These are phyloP conservation scores for Ctenopoma kingsleyae DNA, from an alignment of 2,797 vertebrate species.

Conservation along the genomic window DNA sequence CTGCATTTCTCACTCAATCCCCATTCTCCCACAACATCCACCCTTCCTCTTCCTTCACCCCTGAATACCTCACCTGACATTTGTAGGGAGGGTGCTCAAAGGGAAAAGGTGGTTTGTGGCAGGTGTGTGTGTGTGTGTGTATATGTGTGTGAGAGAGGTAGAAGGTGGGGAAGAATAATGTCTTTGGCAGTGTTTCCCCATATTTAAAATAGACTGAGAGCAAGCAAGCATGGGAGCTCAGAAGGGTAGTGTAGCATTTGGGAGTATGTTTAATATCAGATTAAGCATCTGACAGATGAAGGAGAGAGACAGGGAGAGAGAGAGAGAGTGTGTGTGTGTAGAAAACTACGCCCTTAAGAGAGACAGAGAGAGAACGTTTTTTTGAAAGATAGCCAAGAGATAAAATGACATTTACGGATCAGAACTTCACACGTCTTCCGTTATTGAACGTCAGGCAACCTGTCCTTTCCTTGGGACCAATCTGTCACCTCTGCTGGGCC, in stretches of 20 bases:
- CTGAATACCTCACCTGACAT: conserved; percentile 67
- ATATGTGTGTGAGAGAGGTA: background rate
- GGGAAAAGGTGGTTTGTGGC: conserved; percentile 59
- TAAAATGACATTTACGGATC: conserved; percentile 81
- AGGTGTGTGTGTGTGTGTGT: background rate
- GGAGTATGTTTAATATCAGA: conserved; percentile 71
- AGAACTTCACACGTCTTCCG: conserved; percentile 68
- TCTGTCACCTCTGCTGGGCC: conserved; percentile 58
- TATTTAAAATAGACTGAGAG: conserved; percentile 46
- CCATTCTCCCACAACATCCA: conserved; percentile 18
- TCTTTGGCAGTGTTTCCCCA: conserved; percentile 45
- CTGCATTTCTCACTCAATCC: conserved; percentile 55
- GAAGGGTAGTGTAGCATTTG: conserved; percentile 70
- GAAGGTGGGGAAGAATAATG: conserved; percentile 44
- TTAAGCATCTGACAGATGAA: conserved; percentile 61
- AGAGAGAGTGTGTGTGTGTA: conserved; percentile 24
- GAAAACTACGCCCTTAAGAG: conserved; percentile 59
- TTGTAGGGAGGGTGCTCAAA: conserved; percentile 70
- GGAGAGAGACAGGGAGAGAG: conserved; percentile 5
- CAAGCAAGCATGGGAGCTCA: conserved; percentile 49
- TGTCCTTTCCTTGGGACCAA: conserved; percentile 62
- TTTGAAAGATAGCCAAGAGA: conserved; percentile 74
- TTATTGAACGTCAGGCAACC: conserved; percentile 58
- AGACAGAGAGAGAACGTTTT: conserved; percentile 54
- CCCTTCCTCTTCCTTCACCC: conserved; percentile 22